A percentile compares a stretch with the other conserved stretches of the same genome.
Evolutionary conservation across 1,140 invertebrate species (phyloP).

Genomic region (Papilio xuthus): DNA sequence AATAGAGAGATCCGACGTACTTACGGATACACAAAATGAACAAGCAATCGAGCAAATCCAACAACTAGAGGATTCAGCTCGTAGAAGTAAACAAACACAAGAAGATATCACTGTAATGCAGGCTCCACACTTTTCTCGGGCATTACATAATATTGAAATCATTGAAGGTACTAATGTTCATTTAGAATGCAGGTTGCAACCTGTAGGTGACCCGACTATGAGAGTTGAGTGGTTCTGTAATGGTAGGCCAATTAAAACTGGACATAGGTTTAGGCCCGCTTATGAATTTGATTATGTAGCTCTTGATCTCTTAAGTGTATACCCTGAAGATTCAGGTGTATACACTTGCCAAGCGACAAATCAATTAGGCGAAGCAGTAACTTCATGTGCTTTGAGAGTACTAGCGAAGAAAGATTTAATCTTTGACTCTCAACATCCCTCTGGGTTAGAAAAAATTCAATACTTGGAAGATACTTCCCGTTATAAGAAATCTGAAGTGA

Average conservation of each 20-base stretch:
- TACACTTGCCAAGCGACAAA: slow-evolving; percentile 97
- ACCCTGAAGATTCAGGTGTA: slow-evolving; percentile 97
- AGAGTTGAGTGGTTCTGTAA: slow-evolving; percentile 98
- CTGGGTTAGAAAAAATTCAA: slow-evolving; percentile 94
- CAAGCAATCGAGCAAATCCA: slow-evolving; percentile 97
- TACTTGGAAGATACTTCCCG: slow-evolving; percentile 94
- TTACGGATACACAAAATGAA: slow-evolving; percentile 97
- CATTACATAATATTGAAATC: slow-evolving; percentile 94
- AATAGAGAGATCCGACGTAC: slow-evolving; percentile 91
- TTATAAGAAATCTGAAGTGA: slow-evolving; percentile 90
- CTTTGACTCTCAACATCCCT: slow-evolving; percentile 92
- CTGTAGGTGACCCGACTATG: slow-evolving; percentile 97
- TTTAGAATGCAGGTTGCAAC: slow-evolving; percentile 95
- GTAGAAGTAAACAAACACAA: slow-evolving; percentile 85
- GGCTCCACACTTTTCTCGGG: slow-evolving; percentile 92
- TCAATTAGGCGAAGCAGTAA: slow-evolving; percentile 96
- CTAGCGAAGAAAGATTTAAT: slow-evolving; percentile 94
- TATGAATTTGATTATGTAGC: slow-evolving; percentile 99
- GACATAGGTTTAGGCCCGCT: slow-evolving; percentile 96
- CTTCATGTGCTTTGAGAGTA: slow-evolving; percentile 93
- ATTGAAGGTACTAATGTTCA: slow-evolving; percentile 96
- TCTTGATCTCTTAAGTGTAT: slow-evolving; percentile 96
- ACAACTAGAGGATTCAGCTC: slow-evolving; percentile 93
- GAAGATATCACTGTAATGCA: slow-evolving; percentile 91
- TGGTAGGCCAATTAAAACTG: slow-evolving; percentile 92